Evolutionary conservation across 2,113 vertebrate species (phyloP).

Genomic region (Archilochus colubris): DNA sequence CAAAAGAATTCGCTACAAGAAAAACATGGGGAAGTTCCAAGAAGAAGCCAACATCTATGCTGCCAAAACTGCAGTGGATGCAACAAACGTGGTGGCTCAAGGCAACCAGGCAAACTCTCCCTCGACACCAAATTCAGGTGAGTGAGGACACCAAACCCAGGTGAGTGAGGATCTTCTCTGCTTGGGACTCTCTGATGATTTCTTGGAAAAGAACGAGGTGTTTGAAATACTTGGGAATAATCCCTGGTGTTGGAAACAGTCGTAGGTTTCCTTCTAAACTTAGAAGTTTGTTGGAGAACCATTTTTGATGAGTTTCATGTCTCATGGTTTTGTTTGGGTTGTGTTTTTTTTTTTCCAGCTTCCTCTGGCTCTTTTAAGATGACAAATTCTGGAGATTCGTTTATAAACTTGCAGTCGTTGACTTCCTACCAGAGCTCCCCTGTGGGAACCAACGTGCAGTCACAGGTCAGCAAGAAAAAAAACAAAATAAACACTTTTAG

Average conservation of each 20-base stretch:
- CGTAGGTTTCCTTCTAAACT: background rate
- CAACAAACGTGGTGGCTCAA: slow-evolving; percentile 81
- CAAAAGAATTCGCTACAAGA: slow-evolving; percentile 93
- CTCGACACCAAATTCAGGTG: slow-evolving; percentile 85
- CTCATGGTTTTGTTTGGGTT: background rate
- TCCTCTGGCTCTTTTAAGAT: slow-evolving; percentile 65
- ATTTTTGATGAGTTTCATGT: background rate
- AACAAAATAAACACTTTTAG: background rate
- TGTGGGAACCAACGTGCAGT: slow-evolving; percentile 33
- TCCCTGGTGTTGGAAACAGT: rapidly evolving
- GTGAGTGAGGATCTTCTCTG: slow-evolving; percentile 42
- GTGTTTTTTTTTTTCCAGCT: background rate
- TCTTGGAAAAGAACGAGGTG: background rate
- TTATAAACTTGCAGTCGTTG: slow-evolving; percentile 57
- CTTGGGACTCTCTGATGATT: background rate
- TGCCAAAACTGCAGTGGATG: slow-evolving; percentile 84
- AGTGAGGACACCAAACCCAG: slow-evolving; percentile 80
- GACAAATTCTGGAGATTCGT: slow-evolving; percentile 45
- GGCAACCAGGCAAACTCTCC: slow-evolving; percentile 87
- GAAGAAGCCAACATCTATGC: slow-evolving; percentile 90
- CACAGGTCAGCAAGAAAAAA: slow-evolving; percentile 17
- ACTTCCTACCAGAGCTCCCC: slow-evolving; percentile 55
- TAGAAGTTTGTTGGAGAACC: too few relatives aligned
- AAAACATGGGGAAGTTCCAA: slow-evolving; percentile 92
- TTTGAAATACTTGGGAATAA: background rate